Evolutionary conservation across 2,113 vertebrate species (phyloP).

Genomic region (Tyrannus savana): DNA sequence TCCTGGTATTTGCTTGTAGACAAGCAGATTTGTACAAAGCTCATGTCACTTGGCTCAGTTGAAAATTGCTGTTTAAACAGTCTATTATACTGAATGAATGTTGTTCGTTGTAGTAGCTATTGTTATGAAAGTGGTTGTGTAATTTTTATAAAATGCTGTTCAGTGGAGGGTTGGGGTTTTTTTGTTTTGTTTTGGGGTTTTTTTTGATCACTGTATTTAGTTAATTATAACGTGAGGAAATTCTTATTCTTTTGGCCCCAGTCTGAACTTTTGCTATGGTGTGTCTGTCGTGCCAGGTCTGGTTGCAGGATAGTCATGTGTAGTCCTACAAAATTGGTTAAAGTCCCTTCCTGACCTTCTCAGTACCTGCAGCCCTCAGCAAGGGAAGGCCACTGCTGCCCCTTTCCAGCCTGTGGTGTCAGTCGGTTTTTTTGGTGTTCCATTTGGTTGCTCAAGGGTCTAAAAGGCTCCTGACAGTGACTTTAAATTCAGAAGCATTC

Average conservation of each 20-base stretch:
- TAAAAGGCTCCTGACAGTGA: background rate
- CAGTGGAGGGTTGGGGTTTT: background rate
- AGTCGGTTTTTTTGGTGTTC: background rate
- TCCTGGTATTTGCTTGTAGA: background rate
- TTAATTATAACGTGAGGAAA: background rate
- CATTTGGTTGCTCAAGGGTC: background rate
- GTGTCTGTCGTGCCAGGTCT: background rate
- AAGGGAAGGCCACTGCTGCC: background rate
- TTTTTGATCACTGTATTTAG: background rate
- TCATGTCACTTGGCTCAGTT: background rate
- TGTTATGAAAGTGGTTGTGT: background rate
- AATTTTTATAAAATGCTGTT: background rate
- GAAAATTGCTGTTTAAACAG: background rate
- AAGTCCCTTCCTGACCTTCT: background rate
- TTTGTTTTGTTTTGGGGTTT: background rate
- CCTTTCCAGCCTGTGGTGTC: background rate
- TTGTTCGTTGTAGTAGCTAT: background rate
- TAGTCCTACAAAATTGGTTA: background rate
- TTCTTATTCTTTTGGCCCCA: background rate
- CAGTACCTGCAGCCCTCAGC: background rate
- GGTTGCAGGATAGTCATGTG: background rate
- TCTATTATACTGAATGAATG: background rate
- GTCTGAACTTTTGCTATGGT: background rate
- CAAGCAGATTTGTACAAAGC: background rate
- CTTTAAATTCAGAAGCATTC: background rate